Evolutionary conservation across 2,888 invertebrate species (phyloP).

Genomic region (Neoascia interrupta): DNA sequence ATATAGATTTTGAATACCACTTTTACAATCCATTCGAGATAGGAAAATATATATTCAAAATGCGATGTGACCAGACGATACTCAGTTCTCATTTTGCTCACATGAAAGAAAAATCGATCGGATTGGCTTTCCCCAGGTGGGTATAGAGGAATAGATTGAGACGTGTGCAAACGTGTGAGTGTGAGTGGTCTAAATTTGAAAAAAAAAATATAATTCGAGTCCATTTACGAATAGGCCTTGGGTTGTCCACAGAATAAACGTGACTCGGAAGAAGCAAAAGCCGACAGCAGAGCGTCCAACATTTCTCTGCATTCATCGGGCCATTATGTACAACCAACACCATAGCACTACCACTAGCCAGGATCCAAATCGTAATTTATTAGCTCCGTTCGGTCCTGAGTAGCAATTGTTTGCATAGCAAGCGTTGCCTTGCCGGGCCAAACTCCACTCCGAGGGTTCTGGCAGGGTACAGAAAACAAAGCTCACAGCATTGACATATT

Average conservation of each 20-base stretch:
- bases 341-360: slow-evolving; percentile 9
- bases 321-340: not conserved
- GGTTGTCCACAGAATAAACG: slow-evolving; percentile 42
- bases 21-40: slow-evolving; percentile 17
- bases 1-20: slow-evolving; percentile 50
- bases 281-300: slow-evolving; percentile 9
- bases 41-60: not conserved
- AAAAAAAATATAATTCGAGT: slow-evolving; percentile 36
- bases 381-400: slow-evolving; percentile 49
- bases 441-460: not conserved
- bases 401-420: slow-evolving; percentile 29
- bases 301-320: not conserved
- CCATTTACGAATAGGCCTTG: slow-evolving; percentile 51
- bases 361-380: slow-evolving; percentile 60
- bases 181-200: slow-evolving; percentile 5
- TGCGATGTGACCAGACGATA: slow-evolving; percentile 22
- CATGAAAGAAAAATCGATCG: slow-evolving; percentile 41
- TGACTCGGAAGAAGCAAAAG: slow-evolving; percentile 27
- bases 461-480: not conserved
- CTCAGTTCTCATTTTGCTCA: slow-evolving; percentile 15
- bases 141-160: not conserved
- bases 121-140: not conserved
- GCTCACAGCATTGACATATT: slow-evolving; percentile 46
- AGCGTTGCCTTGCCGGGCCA: slow-evolving; percentile 25
- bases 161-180: not conserved